These are phyloP conservation scores for Leptinotarsa undecemlineata DNA, from an alignment of 1,140 invertebrate species.

Conservation along the genomic window DNA sequence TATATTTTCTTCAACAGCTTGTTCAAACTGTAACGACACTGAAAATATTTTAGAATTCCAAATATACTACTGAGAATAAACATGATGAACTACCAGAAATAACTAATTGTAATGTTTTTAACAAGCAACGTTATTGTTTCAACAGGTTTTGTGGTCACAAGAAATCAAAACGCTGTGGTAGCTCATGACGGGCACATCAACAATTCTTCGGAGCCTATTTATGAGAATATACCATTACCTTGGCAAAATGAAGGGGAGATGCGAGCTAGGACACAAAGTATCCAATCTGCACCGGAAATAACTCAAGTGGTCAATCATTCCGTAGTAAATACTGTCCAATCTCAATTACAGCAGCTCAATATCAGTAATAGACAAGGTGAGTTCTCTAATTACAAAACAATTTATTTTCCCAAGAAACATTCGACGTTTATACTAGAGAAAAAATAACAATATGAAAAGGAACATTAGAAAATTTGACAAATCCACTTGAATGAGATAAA, in stretches of 20 bases:
- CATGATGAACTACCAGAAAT: no score
- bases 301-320: constrained; percentile 48
- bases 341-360: constrained; percentile 39
- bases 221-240: constrained; percentile 74
- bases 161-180: constrained; percentile 54
- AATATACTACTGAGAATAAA: no score
- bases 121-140: neutral
- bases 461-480: no score
- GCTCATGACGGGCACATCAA: constrained; percentile 48
- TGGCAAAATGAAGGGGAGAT: constrained; percentile 61
- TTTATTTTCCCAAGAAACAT: no score
- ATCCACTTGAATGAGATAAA: no score
- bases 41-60: no score
- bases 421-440: no score
- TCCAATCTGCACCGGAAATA: constrained; percentile 70
- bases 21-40: no score
- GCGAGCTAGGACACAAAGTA: constrained; percentile 66
- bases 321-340: constrained; percentile 47
- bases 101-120: no score
- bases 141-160: constrained; percentile 55
- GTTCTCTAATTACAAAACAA: neutral
- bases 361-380: constrained; percentile 27
- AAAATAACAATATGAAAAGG: no score
- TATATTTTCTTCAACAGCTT: no score
- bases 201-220: constrained; percentile 71